These are phyloP conservation scores for Thecophora atra DNA, from an alignment of 2,888 invertebrate genomes.

Conservation along the genomic window DNA sequence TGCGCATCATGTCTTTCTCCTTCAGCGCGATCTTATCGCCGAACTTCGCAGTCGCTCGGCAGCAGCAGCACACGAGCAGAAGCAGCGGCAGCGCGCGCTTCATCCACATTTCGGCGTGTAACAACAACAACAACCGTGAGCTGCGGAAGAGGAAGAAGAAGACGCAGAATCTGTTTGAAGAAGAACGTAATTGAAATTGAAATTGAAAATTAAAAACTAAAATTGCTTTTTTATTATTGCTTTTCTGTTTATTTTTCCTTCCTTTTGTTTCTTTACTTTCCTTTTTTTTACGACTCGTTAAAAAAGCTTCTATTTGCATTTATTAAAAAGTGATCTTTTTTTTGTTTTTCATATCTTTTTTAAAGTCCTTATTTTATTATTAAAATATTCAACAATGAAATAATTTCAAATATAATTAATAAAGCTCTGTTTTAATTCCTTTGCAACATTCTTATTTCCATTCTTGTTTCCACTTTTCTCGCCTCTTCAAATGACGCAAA, in stretches of 20 bases:
- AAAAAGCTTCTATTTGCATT: too few relatives aligned
- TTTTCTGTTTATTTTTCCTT: background rate
- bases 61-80: conserved; percentile 42
- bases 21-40: conserved; percentile 59
- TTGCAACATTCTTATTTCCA: too few relatives aligned
- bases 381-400: too few relatives aligned
- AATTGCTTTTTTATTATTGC: conserved; percentile 5
- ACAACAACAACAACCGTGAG: too few relatives aligned
- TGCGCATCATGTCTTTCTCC: conserved; percentile 78
- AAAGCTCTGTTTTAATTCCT: too few relatives aligned
- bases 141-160: too few relatives aligned
- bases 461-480: too few relatives aligned
- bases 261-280: background rate
- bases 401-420: too few relatives aligned
- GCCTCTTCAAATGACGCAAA: too few relatives aligned
- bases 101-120: conserved; percentile 17
- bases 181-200: background rate
- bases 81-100: conserved; percentile 12
- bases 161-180: too few relatives aligned
- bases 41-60: conserved; percentile 49
- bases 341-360: background rate
- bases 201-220: background rate
- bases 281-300: background rate
- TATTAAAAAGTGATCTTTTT: background rate
- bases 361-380: background rate